Evolutionary conservation across 2,797 vertebrate species (phyloP).

Genomic region (Tenualosa thibaudeaui): DNA sequence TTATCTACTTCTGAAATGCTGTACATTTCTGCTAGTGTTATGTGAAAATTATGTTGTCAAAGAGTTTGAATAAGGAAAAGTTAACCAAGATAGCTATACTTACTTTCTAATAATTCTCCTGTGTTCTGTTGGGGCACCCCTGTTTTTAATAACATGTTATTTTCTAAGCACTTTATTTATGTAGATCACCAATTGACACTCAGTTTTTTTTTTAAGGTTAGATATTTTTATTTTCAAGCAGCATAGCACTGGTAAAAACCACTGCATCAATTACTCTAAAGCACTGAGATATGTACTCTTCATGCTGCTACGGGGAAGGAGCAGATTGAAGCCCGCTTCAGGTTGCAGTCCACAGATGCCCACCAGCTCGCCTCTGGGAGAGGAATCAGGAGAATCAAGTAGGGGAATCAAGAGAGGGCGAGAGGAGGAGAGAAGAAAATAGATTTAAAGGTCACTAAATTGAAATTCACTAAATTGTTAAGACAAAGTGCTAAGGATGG

Average conservation of each 20-base stretch:
- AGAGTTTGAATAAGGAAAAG: no score
- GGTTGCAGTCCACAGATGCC: conserved; percentile 62
- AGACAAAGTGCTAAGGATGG: neutral
- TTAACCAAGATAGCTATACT: no score
- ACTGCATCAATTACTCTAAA: neutral
- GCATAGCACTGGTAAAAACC: neutral
- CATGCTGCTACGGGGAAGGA: conserved; percentile 49
- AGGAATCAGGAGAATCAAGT: neutral
- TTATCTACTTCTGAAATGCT: no score
- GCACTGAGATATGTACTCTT: neutral
- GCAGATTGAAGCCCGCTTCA: conserved; percentile 70
- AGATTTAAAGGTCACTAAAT: neutral
- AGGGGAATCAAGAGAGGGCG: neutral
- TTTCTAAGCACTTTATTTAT: no score
- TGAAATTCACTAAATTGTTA: neutral
- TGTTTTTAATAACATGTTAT: no score
- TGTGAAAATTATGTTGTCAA: no score
- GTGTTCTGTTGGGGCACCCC: no score
- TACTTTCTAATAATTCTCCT: no score
- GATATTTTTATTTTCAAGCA: neutral
- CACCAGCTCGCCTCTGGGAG: conserved; percentile 67
- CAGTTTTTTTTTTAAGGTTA: neutral
- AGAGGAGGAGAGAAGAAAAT: neutral
- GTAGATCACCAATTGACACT: no score
- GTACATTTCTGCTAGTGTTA: no score